Conservation (phyloP, 2,113 vertebrate species). For the Etheostoma spectabile region DNA sequence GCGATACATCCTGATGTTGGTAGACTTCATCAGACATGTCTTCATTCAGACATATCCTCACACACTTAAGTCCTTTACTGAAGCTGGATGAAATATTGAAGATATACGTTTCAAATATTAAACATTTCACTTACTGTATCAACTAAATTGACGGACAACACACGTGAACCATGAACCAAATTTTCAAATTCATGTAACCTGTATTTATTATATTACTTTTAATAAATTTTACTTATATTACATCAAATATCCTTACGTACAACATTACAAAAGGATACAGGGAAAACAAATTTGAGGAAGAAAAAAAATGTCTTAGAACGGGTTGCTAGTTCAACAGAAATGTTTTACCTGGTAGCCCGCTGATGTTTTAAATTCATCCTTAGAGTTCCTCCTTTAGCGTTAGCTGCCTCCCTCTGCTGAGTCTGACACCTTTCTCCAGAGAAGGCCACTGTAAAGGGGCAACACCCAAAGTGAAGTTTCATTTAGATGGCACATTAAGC, state of each 20-base stretch:
- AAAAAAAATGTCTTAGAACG: background rate
- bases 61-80: background rate
- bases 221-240: background rate
- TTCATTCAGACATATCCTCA: too few species aligned
- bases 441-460: background rate
- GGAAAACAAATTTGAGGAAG: background rate
- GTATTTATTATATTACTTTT: background rate
- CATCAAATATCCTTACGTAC: background rate
- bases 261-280: background rate
- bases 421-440: background rate
- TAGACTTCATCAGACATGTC: too few species aligned
- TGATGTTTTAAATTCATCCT: background rate
- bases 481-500: background rate
- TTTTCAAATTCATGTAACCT: background rate
- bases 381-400: too few species aligned
- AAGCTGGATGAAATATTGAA: background rate
- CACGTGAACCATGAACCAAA: background rate
- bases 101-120: background rate
- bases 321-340: background rate
- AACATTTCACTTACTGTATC: background rate
- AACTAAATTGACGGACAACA: background rate
- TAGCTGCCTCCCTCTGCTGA: background rate
- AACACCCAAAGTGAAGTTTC: background rate
- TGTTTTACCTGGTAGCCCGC: constrained; percentile 5
- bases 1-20: background rate